Evolutionary conservation across 2,113 vertebrate species (phyloP).

Genomic region (Diglossa brunneiventris): DNA sequence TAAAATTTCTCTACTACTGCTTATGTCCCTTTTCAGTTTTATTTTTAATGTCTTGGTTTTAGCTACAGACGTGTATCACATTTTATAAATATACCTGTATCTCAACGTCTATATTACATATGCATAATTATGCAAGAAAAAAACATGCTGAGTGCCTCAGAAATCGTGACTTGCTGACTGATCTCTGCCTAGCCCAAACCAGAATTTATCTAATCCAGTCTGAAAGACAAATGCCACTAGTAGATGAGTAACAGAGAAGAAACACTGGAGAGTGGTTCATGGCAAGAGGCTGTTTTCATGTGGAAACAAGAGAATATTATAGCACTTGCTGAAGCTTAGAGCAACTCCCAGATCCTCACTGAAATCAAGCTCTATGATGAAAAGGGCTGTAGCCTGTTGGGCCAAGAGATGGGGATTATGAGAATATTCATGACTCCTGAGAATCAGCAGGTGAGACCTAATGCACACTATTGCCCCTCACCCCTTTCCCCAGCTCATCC

Average conservation of each 20-base stretch:
- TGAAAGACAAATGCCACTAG: slow-evolving; percentile 43
- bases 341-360: slow-evolving; percentile 62
- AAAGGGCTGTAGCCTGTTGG: slow-evolving; percentile 72
- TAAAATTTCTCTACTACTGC: not conserved
- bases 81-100: not conserved
- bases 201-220: slow-evolving; percentile 28
- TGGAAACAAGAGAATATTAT: slow-evolving; percentile 72
- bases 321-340: slow-evolving; percentile 58
- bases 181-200: not conserved
- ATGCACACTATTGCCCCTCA: slow-evolving; percentile 43
- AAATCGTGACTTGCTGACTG: not conserved
- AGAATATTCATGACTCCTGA: slow-evolving; percentile 88
- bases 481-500: slow-evolving; percentile 80
- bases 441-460: slow-evolving; percentile 90
- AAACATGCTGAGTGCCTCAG: not conserved
- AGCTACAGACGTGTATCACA: not conserved
- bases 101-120: not conserved
- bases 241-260: slow-evolving; percentile 10
- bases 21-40: not conserved
- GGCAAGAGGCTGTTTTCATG: slow-evolving; percentile 65
- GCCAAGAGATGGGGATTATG: slow-evolving; percentile 81
- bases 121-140: not conserved
- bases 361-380: slow-evolving; percentile 59
- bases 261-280: slow-evolving; percentile 20
- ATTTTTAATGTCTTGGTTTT: not conserved